Conservation (phyloP, 2,113 vertebrate genomes). For the Oxyruncus cristatus region DNA sequence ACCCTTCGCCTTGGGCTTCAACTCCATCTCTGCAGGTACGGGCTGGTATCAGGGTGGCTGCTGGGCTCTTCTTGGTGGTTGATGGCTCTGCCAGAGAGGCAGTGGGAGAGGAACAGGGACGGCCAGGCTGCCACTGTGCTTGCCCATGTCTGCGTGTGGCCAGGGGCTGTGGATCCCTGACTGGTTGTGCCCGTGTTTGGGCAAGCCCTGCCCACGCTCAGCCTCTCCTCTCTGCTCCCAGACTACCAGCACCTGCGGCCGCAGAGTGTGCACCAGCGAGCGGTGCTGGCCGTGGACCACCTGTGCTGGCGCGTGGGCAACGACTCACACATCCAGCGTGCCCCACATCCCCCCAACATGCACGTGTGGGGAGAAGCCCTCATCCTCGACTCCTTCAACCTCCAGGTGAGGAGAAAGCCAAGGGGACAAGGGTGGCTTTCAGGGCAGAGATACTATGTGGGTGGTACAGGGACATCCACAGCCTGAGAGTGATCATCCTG, state of each 20-base stretch:
- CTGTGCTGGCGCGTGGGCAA: slow-evolving; percentile 97
- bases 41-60: background rate
- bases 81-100: background rate
- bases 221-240: background rate
- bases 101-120: background rate
- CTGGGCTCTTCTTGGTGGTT: background rate
- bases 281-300: slow-evolving; percentile 84
- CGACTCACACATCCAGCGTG: slow-evolving; percentile 95
- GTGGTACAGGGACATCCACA: background rate
- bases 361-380: slow-evolving; percentile 97
- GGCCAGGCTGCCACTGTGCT: accelerated
- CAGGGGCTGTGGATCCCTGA: background rate
- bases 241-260: slow-evolving; percentile 81
- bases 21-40: slow-evolving; percentile 86
- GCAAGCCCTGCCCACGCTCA: background rate
- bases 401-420: slow-evolving; percentile 76
- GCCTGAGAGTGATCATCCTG: background rate
- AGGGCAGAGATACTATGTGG: accelerated
- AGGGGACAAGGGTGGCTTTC: background rate
- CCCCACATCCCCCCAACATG: slow-evolving; percentile 90
- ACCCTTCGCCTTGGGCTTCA: slow-evolving; percentile 92
- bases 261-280: slow-evolving; percentile 85
- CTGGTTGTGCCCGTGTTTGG: background rate
- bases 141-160: background rate
- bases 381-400: slow-evolving; percentile 86